Percentiles rank a stretch among this genome's conserved stretches.
Evolutionary conservation across 2,888 invertebrate species (phyloP).

Genomic region (Torymus auratus): DNA sequence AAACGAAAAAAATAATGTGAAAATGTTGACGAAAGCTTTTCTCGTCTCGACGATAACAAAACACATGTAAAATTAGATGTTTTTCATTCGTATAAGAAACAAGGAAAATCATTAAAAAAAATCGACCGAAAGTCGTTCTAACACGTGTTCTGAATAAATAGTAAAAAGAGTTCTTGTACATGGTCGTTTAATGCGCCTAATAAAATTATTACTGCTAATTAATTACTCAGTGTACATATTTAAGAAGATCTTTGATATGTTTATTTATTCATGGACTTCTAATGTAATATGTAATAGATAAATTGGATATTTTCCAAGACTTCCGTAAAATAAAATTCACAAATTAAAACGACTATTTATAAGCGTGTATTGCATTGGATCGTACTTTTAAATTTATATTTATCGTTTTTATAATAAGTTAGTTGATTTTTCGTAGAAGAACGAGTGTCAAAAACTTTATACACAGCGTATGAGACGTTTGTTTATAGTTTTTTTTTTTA

Average conservation of each 20-base stretch:
- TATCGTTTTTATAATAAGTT: conserved; percentile 19
- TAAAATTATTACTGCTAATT: conserved; percentile 19
- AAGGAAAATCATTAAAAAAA: conserved; percentile 6
- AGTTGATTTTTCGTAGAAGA: not conserved
- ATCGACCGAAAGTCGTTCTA: conserved; percentile 33
- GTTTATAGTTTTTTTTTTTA: conserved; percentile 41
- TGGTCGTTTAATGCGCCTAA: conserved; percentile 37
- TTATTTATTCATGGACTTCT: conserved; percentile 59
- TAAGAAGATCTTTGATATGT: conserved; percentile 52
- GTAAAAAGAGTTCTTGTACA: conserved; percentile 25
- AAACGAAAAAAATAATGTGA: conserved; percentile 29
- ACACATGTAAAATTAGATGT: not conserved
- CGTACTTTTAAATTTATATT: conserved; percentile 35
- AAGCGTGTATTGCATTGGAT: conserved; percentile 34
- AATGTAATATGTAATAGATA: conserved; percentile 47
- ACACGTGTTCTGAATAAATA: conserved; percentile 35
- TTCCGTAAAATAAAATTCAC: conserved; percentile 21
- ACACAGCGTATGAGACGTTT: conserved; percentile 1
- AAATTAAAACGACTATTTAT: conserved; percentile 16
- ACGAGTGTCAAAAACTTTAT: conserved; percentile 10
- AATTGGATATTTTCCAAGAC: conserved; percentile 6
- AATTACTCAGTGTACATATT: conserved; percentile 46
- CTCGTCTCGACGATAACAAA: conserved; percentile 13
- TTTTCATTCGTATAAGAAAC: conserved; percentile 15
- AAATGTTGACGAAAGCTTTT: not conserved